Conservation (phyloP, 2,113 vertebrate species). For the Centrocercus urophasianus region DNA sequence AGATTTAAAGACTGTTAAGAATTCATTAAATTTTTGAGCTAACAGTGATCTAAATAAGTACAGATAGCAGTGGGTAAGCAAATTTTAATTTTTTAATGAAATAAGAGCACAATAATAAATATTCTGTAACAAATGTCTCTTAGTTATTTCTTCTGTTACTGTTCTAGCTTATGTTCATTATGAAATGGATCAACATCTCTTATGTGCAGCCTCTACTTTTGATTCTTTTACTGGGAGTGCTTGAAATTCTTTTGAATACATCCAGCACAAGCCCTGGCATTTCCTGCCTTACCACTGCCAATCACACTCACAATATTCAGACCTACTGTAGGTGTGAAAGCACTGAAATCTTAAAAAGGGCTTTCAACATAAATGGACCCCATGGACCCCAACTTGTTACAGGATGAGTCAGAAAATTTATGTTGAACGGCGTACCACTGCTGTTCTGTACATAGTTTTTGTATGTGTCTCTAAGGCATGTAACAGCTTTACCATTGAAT, state of each 20-base stretch:
- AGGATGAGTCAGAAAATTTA: neutral
- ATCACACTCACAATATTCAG: neutral
- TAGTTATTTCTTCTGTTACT: neutral
- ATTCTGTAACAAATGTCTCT: neutral
- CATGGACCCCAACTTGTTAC: fast-evolving
- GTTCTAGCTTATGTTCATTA: neutral
- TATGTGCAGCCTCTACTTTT: neutral
- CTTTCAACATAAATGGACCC: fast-evolving
- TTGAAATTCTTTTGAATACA: neutral
- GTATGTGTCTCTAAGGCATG: neutral
- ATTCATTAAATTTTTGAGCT: neutral
- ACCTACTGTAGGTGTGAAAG: neutral
- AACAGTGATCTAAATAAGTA: neutral
- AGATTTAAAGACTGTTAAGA: neutral
- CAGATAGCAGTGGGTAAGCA: neutral
- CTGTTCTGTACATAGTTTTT: neutral
- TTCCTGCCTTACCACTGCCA: neutral
- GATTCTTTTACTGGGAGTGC: neutral
- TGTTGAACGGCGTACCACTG: neutral
- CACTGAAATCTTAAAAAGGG: neutral
- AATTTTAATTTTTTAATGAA: neutral
- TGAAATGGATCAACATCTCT: neutral
- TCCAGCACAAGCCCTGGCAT: neutral
- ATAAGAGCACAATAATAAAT: neutral
- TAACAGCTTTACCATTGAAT: neutral